phyloP scores from a whole-genome alignment of 2,113 vertebrate species.

The Podiceps cristatus region DNA sequence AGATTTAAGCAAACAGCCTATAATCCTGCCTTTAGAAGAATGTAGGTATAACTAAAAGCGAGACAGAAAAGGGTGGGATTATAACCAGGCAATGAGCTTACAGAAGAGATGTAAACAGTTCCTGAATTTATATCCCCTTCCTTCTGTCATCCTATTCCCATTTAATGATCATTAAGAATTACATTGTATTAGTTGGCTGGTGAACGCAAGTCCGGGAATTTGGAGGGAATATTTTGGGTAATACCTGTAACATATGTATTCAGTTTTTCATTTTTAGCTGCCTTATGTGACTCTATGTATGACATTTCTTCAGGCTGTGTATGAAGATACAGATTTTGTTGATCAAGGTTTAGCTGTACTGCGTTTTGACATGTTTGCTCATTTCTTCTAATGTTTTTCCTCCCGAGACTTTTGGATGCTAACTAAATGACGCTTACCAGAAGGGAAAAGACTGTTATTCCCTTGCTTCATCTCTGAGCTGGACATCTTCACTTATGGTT shows the following conservation, averaged over 20 bases:
- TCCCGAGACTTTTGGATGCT: not conserved
- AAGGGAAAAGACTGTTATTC: not conserved
- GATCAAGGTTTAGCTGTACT: not conserved
- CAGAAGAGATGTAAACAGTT: not conserved
- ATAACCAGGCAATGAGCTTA: not conserved
- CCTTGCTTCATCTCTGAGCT: not conserved
- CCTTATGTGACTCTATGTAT: not conserved
- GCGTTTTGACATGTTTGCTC: not conserved
- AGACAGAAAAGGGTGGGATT: not conserved
- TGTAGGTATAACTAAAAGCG: not conserved
- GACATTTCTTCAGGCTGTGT: not conserved
- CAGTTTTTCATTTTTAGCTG: not conserved
- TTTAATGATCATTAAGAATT: not conserved
- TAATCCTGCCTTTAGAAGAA: not conserved
- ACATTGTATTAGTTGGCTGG: not conserved
- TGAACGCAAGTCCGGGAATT: not conserved
- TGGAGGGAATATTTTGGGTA: not conserved
- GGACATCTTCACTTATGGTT: not conserved
- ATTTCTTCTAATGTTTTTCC: not conserved
- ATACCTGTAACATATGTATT: not conserved
- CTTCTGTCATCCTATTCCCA: not conserved
- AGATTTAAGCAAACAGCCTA: not conserved
- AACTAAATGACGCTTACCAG: not conserved
- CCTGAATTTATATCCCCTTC: not conserved
- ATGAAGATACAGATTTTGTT: not conserved